phyloP scores from a whole-genome alignment of 2,113 vertebrate species.

The Prionailurus viverrinus region DNA sequence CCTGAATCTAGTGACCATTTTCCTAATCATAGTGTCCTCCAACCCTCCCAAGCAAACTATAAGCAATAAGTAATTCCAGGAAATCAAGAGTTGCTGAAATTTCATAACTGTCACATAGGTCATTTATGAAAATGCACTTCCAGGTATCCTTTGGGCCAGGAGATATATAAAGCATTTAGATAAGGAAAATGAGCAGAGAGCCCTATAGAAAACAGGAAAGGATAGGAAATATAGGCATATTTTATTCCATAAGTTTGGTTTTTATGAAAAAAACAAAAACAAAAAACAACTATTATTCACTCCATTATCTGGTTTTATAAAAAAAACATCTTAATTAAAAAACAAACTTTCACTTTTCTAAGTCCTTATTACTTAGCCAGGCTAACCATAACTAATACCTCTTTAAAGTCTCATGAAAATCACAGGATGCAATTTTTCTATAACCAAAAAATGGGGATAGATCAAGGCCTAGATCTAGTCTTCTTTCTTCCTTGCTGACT shows the following conservation, averaged over 20 bases:
- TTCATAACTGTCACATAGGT: not conserved
- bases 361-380: not conserved
- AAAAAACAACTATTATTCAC: not conserved
- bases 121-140: conserved; percentile 30
- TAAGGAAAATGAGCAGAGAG: not conserved
- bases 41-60: not conserved
- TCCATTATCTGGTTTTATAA: not conserved
- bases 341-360: not conserved
- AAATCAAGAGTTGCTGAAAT: not conserved
- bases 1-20: not conserved
- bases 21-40: not conserved
- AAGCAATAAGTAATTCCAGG: not conserved
- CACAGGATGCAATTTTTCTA: not conserved
- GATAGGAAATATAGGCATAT: not conserved
- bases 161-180: not conserved
- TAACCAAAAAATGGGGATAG: not conserved
- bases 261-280: not conserved
- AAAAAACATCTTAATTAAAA: not conserved
- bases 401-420: not conserved
- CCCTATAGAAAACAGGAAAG: not conserved
- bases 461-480: not conserved
- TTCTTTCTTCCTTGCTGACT: not conserved
- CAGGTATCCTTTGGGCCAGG: not conserved
- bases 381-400: not conserved
- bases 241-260: not conserved